Evolutionary conservation across 2,797 vertebrate species (phyloP).

Genomic region (Potorous gilbertii): DNA sequence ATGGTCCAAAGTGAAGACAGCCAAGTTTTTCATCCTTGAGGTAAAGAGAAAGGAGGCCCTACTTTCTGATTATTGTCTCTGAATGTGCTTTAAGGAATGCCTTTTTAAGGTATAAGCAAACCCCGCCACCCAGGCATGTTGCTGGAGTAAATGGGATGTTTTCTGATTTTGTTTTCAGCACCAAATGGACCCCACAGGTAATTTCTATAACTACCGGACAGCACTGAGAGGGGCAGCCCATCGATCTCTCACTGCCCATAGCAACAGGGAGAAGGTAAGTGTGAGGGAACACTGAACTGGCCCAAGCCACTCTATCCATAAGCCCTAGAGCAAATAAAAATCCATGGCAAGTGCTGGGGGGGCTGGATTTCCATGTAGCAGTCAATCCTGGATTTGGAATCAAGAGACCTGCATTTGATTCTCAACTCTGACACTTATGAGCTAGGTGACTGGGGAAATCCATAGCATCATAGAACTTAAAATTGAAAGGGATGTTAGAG

Average conservation of each 20-base stretch:
- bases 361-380: neutral
- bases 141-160: neutral
- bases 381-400: neutral
- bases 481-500: neutral
- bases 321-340: neutral
- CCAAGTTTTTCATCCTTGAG: constrained; percentile 97
- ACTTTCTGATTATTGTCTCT: neutral
- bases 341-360: rapidly evolving
- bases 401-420: neutral
- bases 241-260: constrained; percentile 94
- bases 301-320: neutral
- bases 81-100: neutral
- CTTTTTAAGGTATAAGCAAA: neutral
- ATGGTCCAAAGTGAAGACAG: constrained; percentile 97
- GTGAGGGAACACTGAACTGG: neutral
- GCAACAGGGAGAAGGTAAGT: constrained; percentile 94
- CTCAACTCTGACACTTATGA: neutral
- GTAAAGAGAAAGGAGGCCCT: constrained; percentile 79
- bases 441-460: neutral
- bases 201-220: constrained; percentile 97
- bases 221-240: constrained; percentile 94
- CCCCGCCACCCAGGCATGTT: neutral
- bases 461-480: neutral
- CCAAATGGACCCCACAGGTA: constrained; percentile 97
- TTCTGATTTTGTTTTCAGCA: constrained; percentile 85